Base-by-base conservation (phyloP, 2,888 invertebrate genomes). In the Helobdella robusta region DNA sequence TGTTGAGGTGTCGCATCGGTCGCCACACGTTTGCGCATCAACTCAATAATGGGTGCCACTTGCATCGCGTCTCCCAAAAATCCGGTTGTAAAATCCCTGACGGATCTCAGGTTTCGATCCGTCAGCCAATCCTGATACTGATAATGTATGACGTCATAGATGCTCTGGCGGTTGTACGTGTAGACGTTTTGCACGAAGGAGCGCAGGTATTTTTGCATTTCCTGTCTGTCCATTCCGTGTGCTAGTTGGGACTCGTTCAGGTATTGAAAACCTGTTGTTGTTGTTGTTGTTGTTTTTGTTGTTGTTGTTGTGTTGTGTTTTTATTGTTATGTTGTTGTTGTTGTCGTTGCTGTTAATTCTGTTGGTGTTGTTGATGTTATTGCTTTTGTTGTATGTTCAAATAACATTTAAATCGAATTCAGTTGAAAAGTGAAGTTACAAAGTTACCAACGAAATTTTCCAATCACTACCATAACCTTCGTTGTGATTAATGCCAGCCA, bases 141-240 rank as follows among this genome's bases (percentile, higher is more conserved):
- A 89, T 56, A 92, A 91, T 18, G 88, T 72, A 94, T 89, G 52
- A 92, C 91, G n/a, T 91, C 91, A 72, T 91, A 84, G 73, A 94
- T 91, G 82, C 93, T 92, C 23, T 89, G 88, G 68, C 91, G 84
- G 80, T 93, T 92, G 80, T 87, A 92, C 91, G 91, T 88, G 82
- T 91, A 97, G 35, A 92, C 87, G 81, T 95, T 94, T 68, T 93
- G 84, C 64, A 95, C 93, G 66, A 75, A 77, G 48, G 89, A 89
- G 73, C 90, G 85, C 68, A 93, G 83, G 69, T 94, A 89, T 81
- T 89, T 48, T 1, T 48, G 56, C 36, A 66, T 34, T 11, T 32
- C 18, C 18, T 15, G 23, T n/a, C n/a, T 34, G 18, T 54, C 28
- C 1, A 66, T 25, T 34, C 66, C 66, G 23, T 63, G 20, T 34